Base-by-base conservation (phyloP, 2,888 invertebrate genomes). In the Phaonia tiefii region DNA sequence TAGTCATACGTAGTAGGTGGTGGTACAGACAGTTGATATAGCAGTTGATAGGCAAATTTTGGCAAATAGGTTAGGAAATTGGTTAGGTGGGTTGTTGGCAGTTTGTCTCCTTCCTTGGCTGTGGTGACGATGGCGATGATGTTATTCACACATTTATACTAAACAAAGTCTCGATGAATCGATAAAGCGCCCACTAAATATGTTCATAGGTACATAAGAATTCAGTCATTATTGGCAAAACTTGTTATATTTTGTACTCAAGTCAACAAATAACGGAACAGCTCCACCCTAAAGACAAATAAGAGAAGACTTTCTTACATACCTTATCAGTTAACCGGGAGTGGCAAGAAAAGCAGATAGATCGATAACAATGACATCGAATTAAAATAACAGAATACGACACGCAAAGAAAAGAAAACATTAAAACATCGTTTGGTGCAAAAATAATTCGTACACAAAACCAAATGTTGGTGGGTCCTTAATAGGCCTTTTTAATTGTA, bases 191-290 rank as follows among this genome's bases (percentile, higher is more conserved):
- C 2, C 46, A 7, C 4, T 7, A 46, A 46, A 46, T 13, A 13
- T 46, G 2, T 46, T 15, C 3, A 11, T 49, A 10, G 8, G 49
- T 49, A 49, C 20, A 49, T 49, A 22, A 20, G 44, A 10, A 44
- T 44, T 17, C 20, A 49, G 49, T 49, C 49, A 49, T 49, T 49
- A 22, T 49, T 20, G 20, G 10, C 20, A 20, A 4, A 60, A 17
- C 37, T 60, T 60, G n/a, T n/a, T n/a, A n/a, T n/a, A n/a, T n/a
- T n/a, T n/a, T n/a, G n/a, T n/a, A n/a, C n/a, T n/a, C n/a, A n/a
- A n/a, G 37, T 11, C 60, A 37, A 39, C 15, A 60, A 60, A 60
- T 60, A 60, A 60, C 20, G 17, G 58, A 60, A 37, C n/a, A n/a
- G n/a, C 60, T 39, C 8, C 60, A 60, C 60, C 60, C 39, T 39